Base-by-base conservation (phyloP, 2,888 invertebrate genomes). In the Melinaea menophilus region DNA sequence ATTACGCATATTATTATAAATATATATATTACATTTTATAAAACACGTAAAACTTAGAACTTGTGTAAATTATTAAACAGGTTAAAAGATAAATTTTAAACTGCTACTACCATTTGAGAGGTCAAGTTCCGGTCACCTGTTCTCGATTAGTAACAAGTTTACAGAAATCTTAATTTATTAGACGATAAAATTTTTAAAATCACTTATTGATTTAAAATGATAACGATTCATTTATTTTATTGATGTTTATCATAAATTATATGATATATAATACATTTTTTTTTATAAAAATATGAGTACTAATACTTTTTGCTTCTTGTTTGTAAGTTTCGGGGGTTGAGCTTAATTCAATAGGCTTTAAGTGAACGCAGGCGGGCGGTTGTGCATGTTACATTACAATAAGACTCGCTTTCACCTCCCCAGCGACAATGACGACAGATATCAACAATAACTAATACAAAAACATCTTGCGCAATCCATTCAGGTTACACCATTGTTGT, bases 321-420 rank as follows among this genome's bases (percentile, higher is more conserved):
- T 37, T 37, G 7, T 2, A 37, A 4, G 4, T 37, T 37, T 46
- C 11, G 33, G 4, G 46, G 13, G 22, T 46, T 56, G 55, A 47
- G 41, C 11, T 9, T 33, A 55, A 48, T 57, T 71, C 65, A 70
- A 69, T 64, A 58, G 63, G 59, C 55, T 58, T 69, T 56, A 58
- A 68, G 67, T 67, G 65, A 61, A 35, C 61, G 68, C 65, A 62
- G 66, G 66, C 65, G 66, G 67, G 65, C 64, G 65, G 70, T 69
- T 67, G 61, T 58, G 70, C 65, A 54, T 69, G 64, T 63, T 70
- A 68, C 71, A 69, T 63, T 59, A 71, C 69, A 73, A 74, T 73
- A 71, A 69, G 61, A 60, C 66, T 76, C 80, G 82, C 86, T 88
- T 89, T 88, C 88, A 80, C 88, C 89, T 88, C 88, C 87, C 85